phyloP scores from a whole-genome alignment of 2,797 vertebrate genomes.

The Cyclopterus lumpus region DNA sequence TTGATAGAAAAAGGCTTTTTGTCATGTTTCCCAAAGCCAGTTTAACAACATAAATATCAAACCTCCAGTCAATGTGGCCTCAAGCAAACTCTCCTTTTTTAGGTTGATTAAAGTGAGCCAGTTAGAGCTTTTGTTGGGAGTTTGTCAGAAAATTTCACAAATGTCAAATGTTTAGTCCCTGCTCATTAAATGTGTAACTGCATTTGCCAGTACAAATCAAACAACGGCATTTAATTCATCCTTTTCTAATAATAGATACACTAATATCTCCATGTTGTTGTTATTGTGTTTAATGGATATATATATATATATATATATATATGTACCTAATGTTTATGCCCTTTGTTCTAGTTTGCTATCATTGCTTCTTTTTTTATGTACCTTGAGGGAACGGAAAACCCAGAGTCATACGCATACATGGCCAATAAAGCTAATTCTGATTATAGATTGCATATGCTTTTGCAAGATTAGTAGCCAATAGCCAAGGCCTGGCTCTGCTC shows the following conservation, averaged over 20 bases:
- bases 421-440: too few species aligned
- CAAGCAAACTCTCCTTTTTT: not conserved
- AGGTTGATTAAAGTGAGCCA: not conserved
- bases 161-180: not conserved
- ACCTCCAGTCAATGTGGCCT: slow-evolving; percentile 11
- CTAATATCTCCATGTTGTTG: too few species aligned
- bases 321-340: too few species aligned
- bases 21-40: not conserved
- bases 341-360: too few species aligned
- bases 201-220: not conserved
- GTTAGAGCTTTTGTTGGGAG: not conserved
- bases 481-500: not conserved
- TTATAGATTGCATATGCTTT: not conserved
- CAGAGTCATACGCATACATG: too few species aligned
- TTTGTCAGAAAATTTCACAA: not conserved
- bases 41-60: slow-evolving; percentile 4
- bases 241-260: not conserved
- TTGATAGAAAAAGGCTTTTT: not conserved
- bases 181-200: not conserved
- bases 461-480: not conserved
- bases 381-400: too few species aligned
- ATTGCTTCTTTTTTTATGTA: too few species aligned
- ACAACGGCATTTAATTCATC: not conserved
- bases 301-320: too few species aligned
- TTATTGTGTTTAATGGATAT: too few species aligned